A percentile compares a stretch with the other conserved stretches of the same genome.
These are phyloP conservation scores for Astur gentilis DNA, from an alignment of 2,113 vertebrate genomes.

Conservation along the genomic window DNA sequence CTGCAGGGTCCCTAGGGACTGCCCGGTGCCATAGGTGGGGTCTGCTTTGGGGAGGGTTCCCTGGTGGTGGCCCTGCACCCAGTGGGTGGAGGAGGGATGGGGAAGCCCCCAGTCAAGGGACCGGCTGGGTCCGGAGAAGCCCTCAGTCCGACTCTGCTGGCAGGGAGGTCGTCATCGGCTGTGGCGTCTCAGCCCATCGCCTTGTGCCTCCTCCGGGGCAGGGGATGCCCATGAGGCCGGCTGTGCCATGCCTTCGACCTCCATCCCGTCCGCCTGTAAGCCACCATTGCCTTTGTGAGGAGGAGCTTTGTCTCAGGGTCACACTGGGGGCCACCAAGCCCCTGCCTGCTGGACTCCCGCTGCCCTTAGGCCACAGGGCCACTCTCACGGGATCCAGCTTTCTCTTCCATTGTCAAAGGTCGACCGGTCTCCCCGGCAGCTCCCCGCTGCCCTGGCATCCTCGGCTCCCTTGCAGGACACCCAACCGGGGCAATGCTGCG, in stretches of 20 bases:
- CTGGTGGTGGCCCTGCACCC: neutral
- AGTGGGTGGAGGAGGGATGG: neutral
- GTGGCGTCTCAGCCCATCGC: neutral
- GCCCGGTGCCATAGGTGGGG: conserved; percentile 37
- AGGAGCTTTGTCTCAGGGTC: conserved; percentile 74
- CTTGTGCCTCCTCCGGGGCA: conserved; percentile 22
- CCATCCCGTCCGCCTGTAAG: conserved; percentile 61
- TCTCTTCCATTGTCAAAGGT: conserved; percentile 67
- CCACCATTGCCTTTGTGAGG: conserved; percentile 73
- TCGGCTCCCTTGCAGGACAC: neutral
- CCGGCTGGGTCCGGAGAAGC: conserved; percentile 40
- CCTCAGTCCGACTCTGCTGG: conserved; percentile 26
- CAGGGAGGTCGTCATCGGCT: neutral
- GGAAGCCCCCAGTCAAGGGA: neutral
- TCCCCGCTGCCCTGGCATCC: neutral
- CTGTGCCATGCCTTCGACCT: conserved; percentile 51
- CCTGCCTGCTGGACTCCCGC: conserved; percentile 59
- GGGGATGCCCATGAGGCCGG: conserved; percentile 20
- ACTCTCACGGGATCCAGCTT: conserved; percentile 57
- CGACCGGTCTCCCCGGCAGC: neutral
- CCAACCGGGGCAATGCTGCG: neutral
- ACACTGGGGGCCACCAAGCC: conserved; percentile 39
- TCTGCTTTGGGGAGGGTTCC: neutral
- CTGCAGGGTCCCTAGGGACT: conserved; percentile 54
- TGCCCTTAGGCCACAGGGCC: conserved; percentile 63